phyloP scores from a whole-genome alignment of 1,140 invertebrate genomes.

The Drosophila hydei region DNA sequence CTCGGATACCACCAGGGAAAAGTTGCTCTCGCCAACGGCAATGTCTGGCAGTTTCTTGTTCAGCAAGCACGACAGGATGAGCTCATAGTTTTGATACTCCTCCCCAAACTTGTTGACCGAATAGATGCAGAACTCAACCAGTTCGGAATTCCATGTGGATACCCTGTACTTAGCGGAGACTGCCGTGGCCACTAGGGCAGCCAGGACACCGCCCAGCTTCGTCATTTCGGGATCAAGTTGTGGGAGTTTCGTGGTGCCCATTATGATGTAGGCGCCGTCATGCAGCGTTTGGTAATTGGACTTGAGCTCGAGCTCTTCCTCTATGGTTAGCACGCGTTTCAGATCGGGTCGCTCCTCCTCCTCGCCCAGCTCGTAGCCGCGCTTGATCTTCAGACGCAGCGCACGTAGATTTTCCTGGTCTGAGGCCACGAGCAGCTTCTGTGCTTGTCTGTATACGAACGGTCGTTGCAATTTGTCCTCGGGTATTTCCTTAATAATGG shows the following conservation, averaged over 20 bases:
- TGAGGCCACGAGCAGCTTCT: conserved; percentile 60
- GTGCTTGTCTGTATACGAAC: conserved; percentile 54
- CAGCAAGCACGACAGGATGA: conserved; percentile 59
- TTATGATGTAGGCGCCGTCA: conserved; percentile 75
- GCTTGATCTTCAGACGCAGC: conserved; percentile 66
- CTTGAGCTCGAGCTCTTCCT: conserved; percentile 69
- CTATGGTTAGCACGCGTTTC: conserved; percentile 60
- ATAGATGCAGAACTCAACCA: conserved; percentile 73
- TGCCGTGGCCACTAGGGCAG: conserved; percentile 58
- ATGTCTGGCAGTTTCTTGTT: conserved; percentile 68
- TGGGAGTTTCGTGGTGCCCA: conserved; percentile 66
- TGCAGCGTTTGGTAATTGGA: conserved; percentile 69
- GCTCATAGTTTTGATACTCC: conserved; percentile 70
- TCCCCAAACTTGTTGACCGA: conserved; percentile 69
- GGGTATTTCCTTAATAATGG: conserved; percentile 53
- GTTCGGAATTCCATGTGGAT: conserved; percentile 72
- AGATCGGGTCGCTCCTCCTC: conserved; percentile 49
- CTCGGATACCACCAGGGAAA: conserved; percentile 57
- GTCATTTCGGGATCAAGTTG: conserved; percentile 67
- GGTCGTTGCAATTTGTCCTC: conserved; percentile 50
- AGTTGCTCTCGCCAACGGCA: conserved; percentile 63
- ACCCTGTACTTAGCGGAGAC: conserved; percentile 71
- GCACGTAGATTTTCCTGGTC: conserved; percentile 67
- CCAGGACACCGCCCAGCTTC: conserved; percentile 68
- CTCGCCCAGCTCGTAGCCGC: conserved; percentile 71